Percentiles rank a stretch among this genome's conserved stretches.
Conservation (phyloP, 2,888 invertebrate genomes). For the Diaphora mendica region DNA sequence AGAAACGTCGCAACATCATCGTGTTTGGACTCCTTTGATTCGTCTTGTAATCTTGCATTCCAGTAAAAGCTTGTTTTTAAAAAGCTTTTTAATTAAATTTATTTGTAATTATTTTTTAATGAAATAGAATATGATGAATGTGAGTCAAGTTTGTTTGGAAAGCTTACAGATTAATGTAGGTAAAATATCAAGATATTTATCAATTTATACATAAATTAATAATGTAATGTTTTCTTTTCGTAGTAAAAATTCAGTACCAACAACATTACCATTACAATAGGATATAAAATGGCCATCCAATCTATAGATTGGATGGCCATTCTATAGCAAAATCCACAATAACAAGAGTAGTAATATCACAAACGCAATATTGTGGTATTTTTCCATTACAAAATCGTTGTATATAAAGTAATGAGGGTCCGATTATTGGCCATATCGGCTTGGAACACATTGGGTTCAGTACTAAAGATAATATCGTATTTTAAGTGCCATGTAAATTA, state of each 20-base stretch:
- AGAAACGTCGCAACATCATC: too few relatives aligned
- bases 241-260: conserved; percentile 7
- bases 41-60: too few relatives aligned
- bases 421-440: conserved; percentile 58
- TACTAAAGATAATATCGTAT: conserved; percentile 63
- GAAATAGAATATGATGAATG: too few relatives aligned
- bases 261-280: conserved; percentile 10
- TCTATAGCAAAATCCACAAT: conserved; percentile 35
- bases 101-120: too few relatives aligned
- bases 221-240: not conserved
- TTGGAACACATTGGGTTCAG: conserved; percentile 55
- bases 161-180: not conserved
- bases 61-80: too few relatives aligned
- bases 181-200: not conserved
- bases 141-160: too few relatives aligned
- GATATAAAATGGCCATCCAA: conserved; percentile 29
- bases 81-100: too few relatives aligned
- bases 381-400: conserved; percentile 58
- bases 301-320: too few relatives aligned
- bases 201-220: not conserved
- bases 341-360: conserved; percentile 35
- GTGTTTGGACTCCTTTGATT: too few relatives aligned
- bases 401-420: conserved; percentile 62
- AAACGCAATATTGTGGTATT: conserved; percentile 49
- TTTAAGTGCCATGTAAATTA: conserved; percentile 67